Percentiles rank a stretch among this genome's conserved stretches.
Conservation (phyloP, 2,888 invertebrate genomes). For the Meloe dianella region DNA sequence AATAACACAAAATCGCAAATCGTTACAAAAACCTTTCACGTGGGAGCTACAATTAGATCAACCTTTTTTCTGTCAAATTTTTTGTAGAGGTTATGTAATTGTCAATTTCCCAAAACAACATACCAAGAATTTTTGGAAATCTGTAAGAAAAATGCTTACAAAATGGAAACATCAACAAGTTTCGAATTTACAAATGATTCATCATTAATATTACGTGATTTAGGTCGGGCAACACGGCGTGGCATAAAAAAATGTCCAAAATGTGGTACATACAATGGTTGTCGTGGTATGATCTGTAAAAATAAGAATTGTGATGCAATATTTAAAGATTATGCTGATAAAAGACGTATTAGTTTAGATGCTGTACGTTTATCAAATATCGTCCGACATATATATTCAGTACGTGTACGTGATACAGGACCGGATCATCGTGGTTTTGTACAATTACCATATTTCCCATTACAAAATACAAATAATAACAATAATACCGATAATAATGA, state of each 20-base stretch:
- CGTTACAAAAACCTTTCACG: too few relatives aligned
- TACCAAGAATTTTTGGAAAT: background rate
- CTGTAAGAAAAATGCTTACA: background rate
- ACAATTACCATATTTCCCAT: constrained; percentile 61
- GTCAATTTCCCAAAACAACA: background rate
- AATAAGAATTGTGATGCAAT: constrained; percentile 73
- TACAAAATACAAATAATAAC: constrained; percentile 18
- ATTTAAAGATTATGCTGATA: constrained; percentile 67
- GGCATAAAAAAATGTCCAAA: constrained; percentile 77
- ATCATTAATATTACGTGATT: constrained; percentile 39
- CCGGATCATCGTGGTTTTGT: constrained; percentile 78
- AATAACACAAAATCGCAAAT: too few relatives aligned
- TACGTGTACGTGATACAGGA: constrained; percentile 71
- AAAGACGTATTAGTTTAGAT: constrained; percentile 66
- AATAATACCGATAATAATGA: constrained; percentile 55
- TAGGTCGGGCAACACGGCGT: constrained; percentile 66
- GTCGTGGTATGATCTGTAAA: constrained; percentile 74
- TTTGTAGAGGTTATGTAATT: background rate
- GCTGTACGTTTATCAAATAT: constrained; percentile 71
- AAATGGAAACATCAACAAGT: background rate
- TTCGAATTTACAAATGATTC: background rate
- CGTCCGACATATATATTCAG: constrained; percentile 70
- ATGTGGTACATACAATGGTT: constrained; percentile 79
- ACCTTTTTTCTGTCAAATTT: background rate
- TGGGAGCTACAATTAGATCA: too few relatives aligned